Conservation (phyloP, 2,888 invertebrate species). For the Pterostichus madidus region DNA sequence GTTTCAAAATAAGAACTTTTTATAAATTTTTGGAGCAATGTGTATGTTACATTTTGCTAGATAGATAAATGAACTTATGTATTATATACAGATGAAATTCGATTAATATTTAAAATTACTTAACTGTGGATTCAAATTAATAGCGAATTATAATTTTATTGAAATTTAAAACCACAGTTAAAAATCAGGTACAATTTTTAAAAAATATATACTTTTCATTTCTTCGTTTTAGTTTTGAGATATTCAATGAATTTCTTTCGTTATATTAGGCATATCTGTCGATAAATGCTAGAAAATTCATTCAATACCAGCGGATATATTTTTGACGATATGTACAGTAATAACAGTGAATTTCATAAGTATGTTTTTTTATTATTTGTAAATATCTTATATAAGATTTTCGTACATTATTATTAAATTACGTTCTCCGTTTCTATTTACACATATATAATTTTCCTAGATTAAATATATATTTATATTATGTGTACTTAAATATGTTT, state of each 20-base stretch:
- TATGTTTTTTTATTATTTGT: not conserved
- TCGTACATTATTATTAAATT: not conserved
- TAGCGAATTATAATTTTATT: constrained; percentile 24
- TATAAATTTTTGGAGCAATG: constrained; percentile 24
- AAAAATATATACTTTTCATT: constrained; percentile 42
- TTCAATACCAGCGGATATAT: constrained; percentile 18
- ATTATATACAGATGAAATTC: constrained; percentile 58
- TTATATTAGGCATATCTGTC: not conserved
- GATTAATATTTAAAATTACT: constrained; percentile 59
- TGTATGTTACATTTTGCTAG: constrained; percentile 24
- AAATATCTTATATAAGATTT: constrained; percentile 13
- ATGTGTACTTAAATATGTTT: too few species aligned
- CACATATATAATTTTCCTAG: constrained; percentile 30
- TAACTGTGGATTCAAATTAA: constrained; percentile 57
- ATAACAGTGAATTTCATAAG: constrained; percentile 34
- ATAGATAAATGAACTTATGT: constrained; percentile 16
- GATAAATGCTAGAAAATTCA: constrained; percentile 5
- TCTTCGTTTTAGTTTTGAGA: constrained; percentile 6
- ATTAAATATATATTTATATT: not conserved
- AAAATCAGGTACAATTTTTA: constrained; percentile 62
- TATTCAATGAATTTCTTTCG: constrained; percentile 32
- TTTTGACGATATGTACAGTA: constrained; percentile 53
- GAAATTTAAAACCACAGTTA: constrained; percentile 55
- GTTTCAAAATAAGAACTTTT: constrained; percentile 48
- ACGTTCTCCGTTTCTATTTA: constrained; percentile 16